Base-by-base conservation (phyloP, 2,797 vertebrate species). In the Nyctalus aviator region DNA sequence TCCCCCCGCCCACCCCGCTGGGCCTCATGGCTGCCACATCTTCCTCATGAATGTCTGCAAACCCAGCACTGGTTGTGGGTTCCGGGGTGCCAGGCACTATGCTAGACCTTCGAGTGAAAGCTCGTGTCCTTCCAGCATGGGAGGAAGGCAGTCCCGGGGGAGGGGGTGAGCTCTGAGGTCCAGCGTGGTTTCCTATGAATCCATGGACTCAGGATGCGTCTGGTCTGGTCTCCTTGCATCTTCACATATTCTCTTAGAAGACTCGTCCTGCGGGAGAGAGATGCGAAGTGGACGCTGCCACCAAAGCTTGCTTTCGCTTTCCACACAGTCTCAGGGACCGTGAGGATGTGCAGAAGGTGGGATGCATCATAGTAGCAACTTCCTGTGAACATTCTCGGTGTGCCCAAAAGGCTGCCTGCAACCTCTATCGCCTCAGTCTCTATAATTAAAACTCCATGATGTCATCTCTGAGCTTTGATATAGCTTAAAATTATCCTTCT, bases 401-500 rank as follows among this genome's bases (percentile, higher is more conserved):
- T 62, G 37, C 55, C 91, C 72, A 48, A 84, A 90, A 93, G 79
- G 71, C 72, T 57, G 84, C 75, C 90, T 88, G 91, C 76, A 55
- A 35, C 75, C 86, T 92, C 84, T 77, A 81, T 93, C 92, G 94
- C 94, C 95, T 97, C 94, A 91, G 76, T 84, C 91, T 95, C 37
- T 95, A 95, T 97, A 97, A 96, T 97, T 97, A 95, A 96, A 94
- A 95, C 92, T 85, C 79, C 69, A 94, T 96, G 96, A 97, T 96
- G 93, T 97, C 97, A 97, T 92, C 83, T 64, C 75, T 41, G 82
- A 95, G 96, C 93, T 97, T 97, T 92, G 87, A 95, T 96, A 95
- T 95, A 96, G 95, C 96, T 96, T 96, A 95, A 97, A 96, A 97
- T 97, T 95, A 97, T 94, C 93, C 83, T 94, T 97, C 95, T 95